phyloP scores from a whole-genome alignment of 2,113 vertebrate genomes.

The Sclerurus mexicanus region DNA sequence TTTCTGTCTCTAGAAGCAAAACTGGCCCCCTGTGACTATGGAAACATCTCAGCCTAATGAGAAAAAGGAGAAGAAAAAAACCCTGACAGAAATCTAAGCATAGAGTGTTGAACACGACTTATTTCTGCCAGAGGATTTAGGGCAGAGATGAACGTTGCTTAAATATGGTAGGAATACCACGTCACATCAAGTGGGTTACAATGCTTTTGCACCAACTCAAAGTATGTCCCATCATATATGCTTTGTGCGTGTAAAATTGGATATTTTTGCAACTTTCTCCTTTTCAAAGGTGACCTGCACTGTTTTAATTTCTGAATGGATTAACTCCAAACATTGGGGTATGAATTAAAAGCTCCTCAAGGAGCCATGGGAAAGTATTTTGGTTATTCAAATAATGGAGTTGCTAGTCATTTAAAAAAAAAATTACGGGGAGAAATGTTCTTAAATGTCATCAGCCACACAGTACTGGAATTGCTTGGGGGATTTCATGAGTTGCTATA shows the following conservation, averaged over 20 bases:
- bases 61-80: background rate
- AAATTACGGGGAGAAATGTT: background rate
- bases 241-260: background rate
- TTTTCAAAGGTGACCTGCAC: background rate
- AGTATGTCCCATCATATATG: background rate
- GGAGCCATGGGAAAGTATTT: constrained; percentile 18
- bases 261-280: background rate
- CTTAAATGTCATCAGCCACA: background rate
- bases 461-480: background rate
- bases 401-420: constrained; percentile 24
- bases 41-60: background rate
- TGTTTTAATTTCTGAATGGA: constrained; percentile 10
- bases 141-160: background rate
- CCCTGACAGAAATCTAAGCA: background rate
- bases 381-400: constrained; percentile 6
- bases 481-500: background rate
- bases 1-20: background rate
- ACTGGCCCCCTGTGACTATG: background rate
- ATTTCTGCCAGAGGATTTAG: background rate
- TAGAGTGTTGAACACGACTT: background rate
- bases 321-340: background rate
- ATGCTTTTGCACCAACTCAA: background rate
- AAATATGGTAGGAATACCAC: background rate
- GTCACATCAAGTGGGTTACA: background rate
- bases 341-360: constrained; percentile 14